phyloP scores from a whole-genome alignment of 2,797 vertebrate genomes.

The Dendrocincla tyrannina region DNA sequence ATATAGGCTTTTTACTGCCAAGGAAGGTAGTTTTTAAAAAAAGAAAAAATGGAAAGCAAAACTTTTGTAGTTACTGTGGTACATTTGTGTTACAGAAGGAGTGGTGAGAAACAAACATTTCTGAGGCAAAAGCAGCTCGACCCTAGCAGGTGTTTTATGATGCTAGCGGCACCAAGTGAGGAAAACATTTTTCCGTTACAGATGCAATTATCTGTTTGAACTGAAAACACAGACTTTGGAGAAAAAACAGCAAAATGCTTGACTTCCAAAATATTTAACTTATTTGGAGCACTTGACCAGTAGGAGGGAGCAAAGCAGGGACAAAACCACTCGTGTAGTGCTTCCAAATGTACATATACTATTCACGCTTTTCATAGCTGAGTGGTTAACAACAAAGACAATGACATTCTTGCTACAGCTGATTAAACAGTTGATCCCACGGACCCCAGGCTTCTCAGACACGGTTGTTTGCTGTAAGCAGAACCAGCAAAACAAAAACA shows the following conservation, averaged over 20 bases:
- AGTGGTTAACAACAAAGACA: constrained; percentile 60
- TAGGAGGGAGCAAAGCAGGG: constrained; percentile 56
- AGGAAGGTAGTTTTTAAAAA: not conserved
- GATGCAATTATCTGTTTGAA: constrained; percentile 28
- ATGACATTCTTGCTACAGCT: constrained; percentile 64
- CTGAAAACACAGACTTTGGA: constrained; percentile 1
- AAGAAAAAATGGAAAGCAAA: not conserved
- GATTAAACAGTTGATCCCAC: constrained; percentile 64
- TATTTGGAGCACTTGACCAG: constrained; percentile 40
- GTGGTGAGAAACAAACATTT: not conserved
- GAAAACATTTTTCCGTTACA: not conserved
- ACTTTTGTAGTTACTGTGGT: not conserved
- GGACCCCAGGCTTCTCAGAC: constrained; percentile 38
- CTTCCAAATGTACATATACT: constrained; percentile 48
- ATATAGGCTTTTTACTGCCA: not conserved
- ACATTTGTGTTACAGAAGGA: not conserved
- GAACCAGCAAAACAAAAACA: constrained; percentile 56
- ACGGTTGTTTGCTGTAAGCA: constrained; percentile 38
- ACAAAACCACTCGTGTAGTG: not conserved
- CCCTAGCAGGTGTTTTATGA: constrained; percentile 40
- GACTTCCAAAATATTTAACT: constrained; percentile 49
- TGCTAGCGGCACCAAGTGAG: not conserved
- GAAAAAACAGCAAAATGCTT: not conserved
- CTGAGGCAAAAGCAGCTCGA: not conserved
- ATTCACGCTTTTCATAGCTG: constrained; percentile 51